Conservation (phyloP, 2,113 vertebrate genomes). For the Hippocampus zosterae region DNA sequence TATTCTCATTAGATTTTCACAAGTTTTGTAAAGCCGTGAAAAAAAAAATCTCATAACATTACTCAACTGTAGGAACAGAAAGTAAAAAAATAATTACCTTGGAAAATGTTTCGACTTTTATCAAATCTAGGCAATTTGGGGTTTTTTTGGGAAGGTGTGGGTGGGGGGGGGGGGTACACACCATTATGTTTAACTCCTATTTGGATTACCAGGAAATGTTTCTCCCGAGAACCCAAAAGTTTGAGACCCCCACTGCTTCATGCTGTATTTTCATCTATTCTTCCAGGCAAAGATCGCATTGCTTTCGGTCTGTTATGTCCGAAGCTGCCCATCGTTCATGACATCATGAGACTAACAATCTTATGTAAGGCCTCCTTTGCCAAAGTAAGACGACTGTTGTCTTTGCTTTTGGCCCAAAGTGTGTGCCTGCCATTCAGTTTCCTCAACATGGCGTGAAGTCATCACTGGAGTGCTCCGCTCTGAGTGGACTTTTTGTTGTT, state of each 20-base stretch:
- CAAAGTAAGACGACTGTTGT: conserved; percentile 30
- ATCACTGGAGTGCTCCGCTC: conserved; percentile 27
- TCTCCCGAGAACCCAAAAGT: background rate
- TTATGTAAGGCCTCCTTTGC: conserved; percentile 19
- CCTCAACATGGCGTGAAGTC: conserved; percentile 50
- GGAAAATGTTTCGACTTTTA: no score
- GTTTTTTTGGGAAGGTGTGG: no score
- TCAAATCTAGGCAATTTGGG: no score
- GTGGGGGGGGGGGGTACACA: no score
- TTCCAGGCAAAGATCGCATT: background rate
- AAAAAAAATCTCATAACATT: no score
- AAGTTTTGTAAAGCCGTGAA: no score
- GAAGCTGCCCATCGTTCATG: background rate
- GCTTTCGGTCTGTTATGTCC: background rate
- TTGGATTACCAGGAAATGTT: background rate
- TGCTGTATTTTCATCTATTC: background rate
- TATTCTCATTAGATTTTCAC: no score
- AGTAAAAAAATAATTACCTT: no score
- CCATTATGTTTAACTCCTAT: no score
- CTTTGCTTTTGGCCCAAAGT: conserved; percentile 33
- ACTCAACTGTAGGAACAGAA: no score
- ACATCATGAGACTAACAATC: background rate
- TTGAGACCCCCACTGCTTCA: background rate
- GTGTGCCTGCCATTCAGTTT: conserved; percentile 48
- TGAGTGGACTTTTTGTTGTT: conserved; percentile 47